phyloP scores from a whole-genome alignment of 2,797 vertebrate species.

The Pangasius djambal region DNA sequence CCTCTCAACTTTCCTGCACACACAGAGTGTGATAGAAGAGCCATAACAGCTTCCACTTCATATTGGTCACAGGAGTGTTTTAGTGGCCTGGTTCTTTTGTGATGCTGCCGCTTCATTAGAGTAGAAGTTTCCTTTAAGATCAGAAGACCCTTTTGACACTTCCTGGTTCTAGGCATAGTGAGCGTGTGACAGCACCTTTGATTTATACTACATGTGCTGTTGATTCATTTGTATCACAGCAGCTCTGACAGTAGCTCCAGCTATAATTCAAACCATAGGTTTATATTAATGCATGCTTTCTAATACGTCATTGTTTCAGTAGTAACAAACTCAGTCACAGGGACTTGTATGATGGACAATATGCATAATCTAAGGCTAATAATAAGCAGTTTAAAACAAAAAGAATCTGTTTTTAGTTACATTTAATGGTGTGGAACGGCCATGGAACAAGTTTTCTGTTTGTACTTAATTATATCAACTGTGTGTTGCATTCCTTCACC shows the following conservation, averaged over 20 bases:
- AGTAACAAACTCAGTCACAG: not conserved
- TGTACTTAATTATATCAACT: not conserved
- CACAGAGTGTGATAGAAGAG: not conserved
- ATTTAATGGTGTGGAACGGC: not conserved
- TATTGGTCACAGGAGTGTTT: not conserved
- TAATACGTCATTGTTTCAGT: not conserved
- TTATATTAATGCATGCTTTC: not conserved
- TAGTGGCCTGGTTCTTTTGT: not conserved
- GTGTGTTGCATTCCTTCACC: not conserved
- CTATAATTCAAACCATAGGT: not conserved
- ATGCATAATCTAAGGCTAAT: not conserved
- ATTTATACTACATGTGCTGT: not conserved
- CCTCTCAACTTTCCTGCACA: not conserved
- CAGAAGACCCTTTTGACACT: not conserved
- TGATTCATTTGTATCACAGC: not conserved
- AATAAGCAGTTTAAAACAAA: not conserved
- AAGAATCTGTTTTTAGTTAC: not conserved
- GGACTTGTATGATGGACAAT: not conserved
- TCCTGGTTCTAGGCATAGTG: not conserved
- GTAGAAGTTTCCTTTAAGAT: not conserved
- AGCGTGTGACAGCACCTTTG: not conserved
- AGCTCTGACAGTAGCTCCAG: not conserved
- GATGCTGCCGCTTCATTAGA: not conserved
- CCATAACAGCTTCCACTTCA: not conserved
- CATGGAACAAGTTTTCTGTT: not conserved